Conservation (phyloP, 2,113 vertebrate genomes). For the Ginglymostoma cirratum region DNA sequence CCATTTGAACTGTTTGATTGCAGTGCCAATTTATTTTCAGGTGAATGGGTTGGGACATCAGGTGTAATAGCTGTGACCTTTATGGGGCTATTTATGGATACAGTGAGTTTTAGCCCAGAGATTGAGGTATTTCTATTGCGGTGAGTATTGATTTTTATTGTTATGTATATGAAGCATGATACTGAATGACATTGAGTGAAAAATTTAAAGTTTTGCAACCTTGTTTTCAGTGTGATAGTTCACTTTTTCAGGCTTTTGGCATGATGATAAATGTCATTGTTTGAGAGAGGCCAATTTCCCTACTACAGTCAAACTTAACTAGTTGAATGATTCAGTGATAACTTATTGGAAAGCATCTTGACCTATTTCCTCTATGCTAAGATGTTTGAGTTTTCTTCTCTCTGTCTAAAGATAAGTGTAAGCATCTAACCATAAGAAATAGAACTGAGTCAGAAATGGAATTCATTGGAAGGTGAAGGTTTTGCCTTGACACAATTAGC, state of each 20-base stretch:
- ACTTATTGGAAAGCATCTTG: neutral
- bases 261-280: neutral
- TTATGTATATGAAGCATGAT: neutral
- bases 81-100: constrained; percentile 45
- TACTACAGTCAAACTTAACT: neutral
- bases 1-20: neutral
- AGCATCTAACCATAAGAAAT: neutral
- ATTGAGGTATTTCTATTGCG: constrained; percentile 42
- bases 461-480: neutral
- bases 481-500: neutral
- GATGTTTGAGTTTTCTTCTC: neutral
- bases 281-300: neutral
- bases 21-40: constrained; percentile 38
- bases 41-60: constrained; percentile 46
- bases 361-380: neutral
- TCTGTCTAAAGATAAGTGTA: neutral
- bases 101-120: constrained; percentile 45
- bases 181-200: neutral
- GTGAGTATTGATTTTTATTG: constrained; percentile 38
- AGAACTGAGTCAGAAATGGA: neutral
- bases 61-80: constrained; percentile 43
- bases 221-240: neutral
- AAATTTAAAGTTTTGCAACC: neutral
- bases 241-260: neutral
- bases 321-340: neutral